Base-by-base conservation (phyloP, 2,797 vertebrate species). In the Anas bernieri region DNA sequence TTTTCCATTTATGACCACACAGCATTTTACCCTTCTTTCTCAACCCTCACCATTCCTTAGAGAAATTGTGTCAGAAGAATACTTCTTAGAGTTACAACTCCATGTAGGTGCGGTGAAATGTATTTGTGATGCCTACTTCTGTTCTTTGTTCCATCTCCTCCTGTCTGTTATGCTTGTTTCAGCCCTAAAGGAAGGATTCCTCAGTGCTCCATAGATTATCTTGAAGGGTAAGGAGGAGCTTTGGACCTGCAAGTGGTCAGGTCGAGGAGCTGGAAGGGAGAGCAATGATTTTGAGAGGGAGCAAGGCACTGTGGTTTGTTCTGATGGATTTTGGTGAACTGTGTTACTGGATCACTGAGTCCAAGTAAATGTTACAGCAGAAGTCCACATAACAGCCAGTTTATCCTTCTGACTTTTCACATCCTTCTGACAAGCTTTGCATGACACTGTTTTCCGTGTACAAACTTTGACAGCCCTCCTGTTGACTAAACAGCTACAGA, bases 341-440 rank as follows among this genome's bases (percentile, higher is more conserved):
- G 63, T 84, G 74, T 92, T 63, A 46, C 52, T 63, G 35, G 66
- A 90, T 93, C 88, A 75, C 73, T 2, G 69, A 67, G 52, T 84
- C 70, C 90, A 87, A 93, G 93, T 89, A 95, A 91, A 50, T 72
- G 83, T 69, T 93, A 81, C n/a, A 79, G 62, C 73, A 66, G 33
- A 4, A 45, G 43, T 83, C 45, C 8, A 2, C 76, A 62, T 91
- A 84, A 82, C 83, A 95, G 74, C 86, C 83, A 78, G 83, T 88
- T 92, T 72, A 81, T 78, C 13, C 52, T 88, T 54, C 35, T 83
- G 79, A 89, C 62, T 72, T 94, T 88, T 78, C 69, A 54, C 62
- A 33, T 59, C 73, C 58, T 48, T 68, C 72, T 85, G 62, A 75
- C 66, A 83, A 73, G 69, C 50, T 63, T 20, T n/a, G 58, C 48